Base-by-base conservation (phyloP, 1,140 invertebrate genomes). In the Bombus affinis region DNA sequence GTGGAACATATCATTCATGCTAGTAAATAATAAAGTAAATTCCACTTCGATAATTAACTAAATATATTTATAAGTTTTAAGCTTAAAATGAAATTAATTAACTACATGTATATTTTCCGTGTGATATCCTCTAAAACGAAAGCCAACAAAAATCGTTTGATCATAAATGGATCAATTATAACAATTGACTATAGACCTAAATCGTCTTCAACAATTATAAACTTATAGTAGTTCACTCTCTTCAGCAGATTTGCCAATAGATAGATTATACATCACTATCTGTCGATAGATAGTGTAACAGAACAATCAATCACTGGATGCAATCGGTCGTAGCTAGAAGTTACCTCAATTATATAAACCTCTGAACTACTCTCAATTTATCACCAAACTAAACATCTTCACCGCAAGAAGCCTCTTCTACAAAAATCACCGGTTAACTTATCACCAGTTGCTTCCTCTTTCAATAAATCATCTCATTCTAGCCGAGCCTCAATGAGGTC, bases 391-490 rank as follows among this genome's bases (percentile, higher is more conserved):
- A 47, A 35, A 35, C n/a, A 53, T 8, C 28, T 10, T n/a, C 6
- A 42, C 37, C n/a, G 32, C 18, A 70, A 70, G 4, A 25, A 39
- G 22, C 32, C 3, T 39, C 22, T 12, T n/a, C 73, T n/a, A 32
- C 42, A 32, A 39, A 53, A 53, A 47, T 78, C 25, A 22, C 10
- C 73, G 72, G 66, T 65, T 81, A 71, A 71, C 35, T 75, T 47
- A 32, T 88, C 86, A 84, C 59, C 62, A n/a, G 76, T 42, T 65
- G 35, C 47, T 18, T 15, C 44, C n/a, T 88, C 57, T 70, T 32
- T 77, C 76, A 85, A 85, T 81, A 62, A 81, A 88, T 35, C 79
- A 62, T 80, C 47, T 37, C 15, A 25, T 22, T 6, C 18, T 22
- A 8, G 18, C 47, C 6, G 47, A 53, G 18, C 18, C 39, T 28